Conservation (phyloP, 2,797 vertebrate genomes). For the Lerista edwardsae region DNA sequence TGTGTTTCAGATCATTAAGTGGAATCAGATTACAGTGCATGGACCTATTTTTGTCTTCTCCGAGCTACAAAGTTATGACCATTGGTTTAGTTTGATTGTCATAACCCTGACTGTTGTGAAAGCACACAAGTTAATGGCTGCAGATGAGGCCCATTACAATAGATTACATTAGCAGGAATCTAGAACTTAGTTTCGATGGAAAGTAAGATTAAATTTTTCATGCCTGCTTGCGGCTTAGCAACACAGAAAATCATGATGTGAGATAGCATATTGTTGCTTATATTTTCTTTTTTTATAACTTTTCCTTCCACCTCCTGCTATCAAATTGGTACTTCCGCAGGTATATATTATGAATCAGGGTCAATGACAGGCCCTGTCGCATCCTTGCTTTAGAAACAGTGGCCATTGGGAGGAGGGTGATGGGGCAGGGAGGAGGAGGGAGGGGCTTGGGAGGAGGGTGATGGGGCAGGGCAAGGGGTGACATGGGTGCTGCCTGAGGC, state of each 20-base stretch:
- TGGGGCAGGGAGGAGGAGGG: no score
- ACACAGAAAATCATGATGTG: background rate
- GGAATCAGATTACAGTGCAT: background rate
- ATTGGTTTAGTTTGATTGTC: conserved; percentile 2
- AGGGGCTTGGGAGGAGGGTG: no score
- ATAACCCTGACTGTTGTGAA: background rate
- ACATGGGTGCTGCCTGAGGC: no score
- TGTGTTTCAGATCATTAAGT: background rate
- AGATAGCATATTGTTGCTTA: background rate
- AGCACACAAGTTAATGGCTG: background rate
- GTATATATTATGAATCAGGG: background rate
- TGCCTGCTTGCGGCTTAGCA: background rate
- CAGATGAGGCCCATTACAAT: background rate
- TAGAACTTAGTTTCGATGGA: background rate
- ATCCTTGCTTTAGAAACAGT: background rate
- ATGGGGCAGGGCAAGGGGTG: no score
- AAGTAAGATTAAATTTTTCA: conserved; percentile 27
- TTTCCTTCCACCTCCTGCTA: no score
- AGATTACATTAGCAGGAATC: background rate
- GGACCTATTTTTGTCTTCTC: background rate
- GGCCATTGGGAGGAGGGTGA: no score
- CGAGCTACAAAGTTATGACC: fast-evolving
- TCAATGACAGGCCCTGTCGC: background rate
- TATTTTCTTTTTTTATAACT: background rate
- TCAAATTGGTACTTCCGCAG: background rate